Base-by-base conservation (phyloP, 2,888 invertebrate genomes). In the Cephus pygmeus region DNA sequence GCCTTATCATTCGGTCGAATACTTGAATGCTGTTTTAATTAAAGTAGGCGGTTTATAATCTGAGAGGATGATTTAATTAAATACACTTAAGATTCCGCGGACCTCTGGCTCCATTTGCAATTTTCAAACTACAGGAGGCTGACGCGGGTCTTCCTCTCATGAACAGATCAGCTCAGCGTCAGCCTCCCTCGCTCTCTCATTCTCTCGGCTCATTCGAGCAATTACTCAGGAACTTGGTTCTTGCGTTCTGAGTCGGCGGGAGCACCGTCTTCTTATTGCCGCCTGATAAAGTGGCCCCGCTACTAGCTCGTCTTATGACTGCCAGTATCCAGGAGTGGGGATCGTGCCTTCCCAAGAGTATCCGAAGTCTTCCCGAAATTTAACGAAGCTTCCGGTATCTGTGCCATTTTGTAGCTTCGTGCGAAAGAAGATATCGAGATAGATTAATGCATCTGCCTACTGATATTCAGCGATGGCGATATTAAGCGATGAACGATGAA, bases 221-320 rank as follows among this genome's bases (percentile, higher is more conserved):
- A 87, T 87, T 87, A 87, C 85, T 85, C 86, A 85, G 85, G 86
- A 87, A 86, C 86, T 86, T 76, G 81, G 84, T 86, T 86, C 85
- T 87, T 86, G 81, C 83, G 81, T 82, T 83, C 81, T 76, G 80
- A 81, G 83, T 84, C 85, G 82, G 31, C 79, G 79, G 79, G 80
- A 81, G 82, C 82, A 84, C 83, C 83, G 82, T 82, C 83, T 85
- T 86, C 86, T 87, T 86, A 86, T 83, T 85, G 81, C 85, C 76
- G 81, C 83, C 85, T 87, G 86, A 87, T 86, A 86, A 85, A 87
- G 86, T 86, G 85, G 83, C 12, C 76, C 23, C 33, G 36, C 31
- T 71, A 71, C 33, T 15, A 31, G 31, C 75, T 77, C 73, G 75
- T 77, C 81, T 69, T 73, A 12, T 23, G 12, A 33, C 71, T 71